Conservation (phyloP, 2,888 invertebrate species). For the Tetragnatha montana region DNA sequence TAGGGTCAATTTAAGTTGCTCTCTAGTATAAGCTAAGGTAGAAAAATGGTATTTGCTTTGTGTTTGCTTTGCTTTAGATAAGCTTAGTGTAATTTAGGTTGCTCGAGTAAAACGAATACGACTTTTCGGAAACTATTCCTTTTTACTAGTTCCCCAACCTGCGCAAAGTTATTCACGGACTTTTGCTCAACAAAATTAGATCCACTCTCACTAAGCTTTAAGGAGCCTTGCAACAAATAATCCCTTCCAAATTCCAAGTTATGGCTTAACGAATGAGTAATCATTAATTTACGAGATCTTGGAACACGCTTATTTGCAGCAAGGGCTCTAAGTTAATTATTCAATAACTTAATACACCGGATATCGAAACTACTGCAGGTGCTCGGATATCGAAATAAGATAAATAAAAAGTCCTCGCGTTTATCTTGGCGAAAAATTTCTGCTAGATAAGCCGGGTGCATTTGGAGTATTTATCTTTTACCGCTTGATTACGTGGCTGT, state of each 20-base stretch:
- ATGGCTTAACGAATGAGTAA: slow-evolving; percentile 1
- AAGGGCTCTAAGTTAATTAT: neutral
- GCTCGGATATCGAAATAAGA: neutral
- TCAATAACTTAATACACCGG: neutral
- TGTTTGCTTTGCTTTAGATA: too few relatives aligned
- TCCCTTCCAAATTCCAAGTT: neutral
- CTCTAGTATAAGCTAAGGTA: too few relatives aligned
- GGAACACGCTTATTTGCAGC: neutral
- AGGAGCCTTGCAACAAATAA: neutral
- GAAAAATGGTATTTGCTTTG: too few relatives aligned
- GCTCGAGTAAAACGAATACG: too few relatives aligned
- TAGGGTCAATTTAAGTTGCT: too few relatives aligned
- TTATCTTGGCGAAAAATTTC: neutral
- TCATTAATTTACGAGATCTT: slow-evolving; percentile 1
- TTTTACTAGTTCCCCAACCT: too few relatives aligned
- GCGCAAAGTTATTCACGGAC: neutral
- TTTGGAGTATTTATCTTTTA: neutral
- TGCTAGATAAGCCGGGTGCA: neutral
- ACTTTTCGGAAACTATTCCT: too few relatives aligned
- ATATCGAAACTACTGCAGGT: neutral
- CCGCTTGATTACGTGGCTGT: neutral
- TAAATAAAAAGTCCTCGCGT: neutral
- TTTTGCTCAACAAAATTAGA: neutral
- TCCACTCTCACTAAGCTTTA: neutral
- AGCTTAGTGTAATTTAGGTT: too few relatives aligned